Percentiles rank a stretch among this genome's conserved stretches.
Conservation (phyloP, 2,113 vertebrate genomes). For the Perognathus longimembris region DNA sequence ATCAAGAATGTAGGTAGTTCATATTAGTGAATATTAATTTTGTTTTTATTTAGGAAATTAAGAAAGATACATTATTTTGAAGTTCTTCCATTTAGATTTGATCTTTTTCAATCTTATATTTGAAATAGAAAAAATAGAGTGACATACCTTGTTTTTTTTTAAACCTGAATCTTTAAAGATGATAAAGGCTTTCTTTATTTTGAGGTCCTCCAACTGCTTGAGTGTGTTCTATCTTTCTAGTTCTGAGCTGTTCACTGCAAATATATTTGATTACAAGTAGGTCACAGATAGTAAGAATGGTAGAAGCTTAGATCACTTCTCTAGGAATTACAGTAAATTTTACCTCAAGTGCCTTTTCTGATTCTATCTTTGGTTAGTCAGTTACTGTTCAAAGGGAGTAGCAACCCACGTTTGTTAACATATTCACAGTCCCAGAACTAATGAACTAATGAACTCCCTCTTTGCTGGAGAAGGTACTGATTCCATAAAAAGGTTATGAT, state of each 20-base stretch:
- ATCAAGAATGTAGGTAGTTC: slow-evolving; percentile 43
- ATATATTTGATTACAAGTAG: slow-evolving; percentile 60
- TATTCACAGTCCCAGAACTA: background rate
- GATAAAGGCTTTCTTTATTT: slow-evolving; percentile 34
- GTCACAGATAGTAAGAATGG: slow-evolving; percentile 25
- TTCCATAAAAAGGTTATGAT: background rate
- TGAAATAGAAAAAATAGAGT: slow-evolving; percentile 54
- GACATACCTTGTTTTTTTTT: slow-evolving; percentile 6
- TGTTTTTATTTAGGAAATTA: slow-evolving; percentile 19
- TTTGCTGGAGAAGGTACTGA: background rate
- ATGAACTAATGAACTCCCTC: background rate
- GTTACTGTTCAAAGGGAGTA: slow-evolving; percentile 2
- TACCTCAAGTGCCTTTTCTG: slow-evolving; percentile 42
- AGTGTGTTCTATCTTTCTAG: background rate
- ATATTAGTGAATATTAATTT: slow-evolving; percentile 5
- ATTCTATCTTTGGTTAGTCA: slow-evolving; percentile 19
- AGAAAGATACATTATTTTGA: slow-evolving; percentile 40
- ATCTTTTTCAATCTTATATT: slow-evolving; percentile 2
- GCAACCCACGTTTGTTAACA: background rate
- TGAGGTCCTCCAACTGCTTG: background rate
- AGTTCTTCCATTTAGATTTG: slow-evolving; percentile 35
- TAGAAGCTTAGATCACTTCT: slow-evolving; percentile 60
- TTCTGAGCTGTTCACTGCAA: slow-evolving; percentile 38
- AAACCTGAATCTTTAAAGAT: slow-evolving; percentile 14
- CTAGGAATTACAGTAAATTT: slow-evolving; percentile 43